phyloP scores from a whole-genome alignment of 2,888 invertebrate species.

The Brassicogethes aeneus region DNA sequence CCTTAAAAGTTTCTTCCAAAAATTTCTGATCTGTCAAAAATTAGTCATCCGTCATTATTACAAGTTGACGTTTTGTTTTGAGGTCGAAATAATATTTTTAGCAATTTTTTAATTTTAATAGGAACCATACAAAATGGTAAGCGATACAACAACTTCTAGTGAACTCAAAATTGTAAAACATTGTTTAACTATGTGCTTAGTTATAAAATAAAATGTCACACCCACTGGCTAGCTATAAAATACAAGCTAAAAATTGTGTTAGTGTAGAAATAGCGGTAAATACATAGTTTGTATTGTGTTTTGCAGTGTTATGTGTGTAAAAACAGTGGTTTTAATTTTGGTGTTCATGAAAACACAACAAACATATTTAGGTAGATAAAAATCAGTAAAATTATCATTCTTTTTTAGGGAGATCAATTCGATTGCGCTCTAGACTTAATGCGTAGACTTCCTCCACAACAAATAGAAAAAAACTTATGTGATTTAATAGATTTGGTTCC shows the following conservation, averaged over 20 bases:
- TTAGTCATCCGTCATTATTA: neutral
- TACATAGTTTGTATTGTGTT: too few species aligned
- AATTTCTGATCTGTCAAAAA: slow-evolving; percentile 2
- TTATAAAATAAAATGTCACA: neutral
- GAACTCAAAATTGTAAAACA: neutral
- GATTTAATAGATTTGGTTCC: slow-evolving; percentile 97
- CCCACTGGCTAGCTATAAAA: slow-evolving; percentile 2
- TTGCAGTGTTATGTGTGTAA: neutral
- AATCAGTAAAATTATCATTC: too few species aligned
- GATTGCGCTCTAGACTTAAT: slow-evolving; percentile 98
- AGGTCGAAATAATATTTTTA: neutral
- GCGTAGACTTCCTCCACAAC: slow-evolving; percentile 97
- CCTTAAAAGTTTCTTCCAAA: too few species aligned
- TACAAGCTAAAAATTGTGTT: too few species aligned
- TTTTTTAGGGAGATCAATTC: slow-evolving; percentile 82
- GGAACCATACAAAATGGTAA: neutral
- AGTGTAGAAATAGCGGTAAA: neutral
- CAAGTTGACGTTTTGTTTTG: slow-evolving; percentile 1
- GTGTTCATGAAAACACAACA: too few species aligned
- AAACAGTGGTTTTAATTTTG: too few species aligned
- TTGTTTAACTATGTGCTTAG: neutral
- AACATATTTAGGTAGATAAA: too few species aligned
- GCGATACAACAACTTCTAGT: neutral
- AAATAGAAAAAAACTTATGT: slow-evolving; percentile 96
- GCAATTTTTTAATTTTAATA: neutral